Conservation (phyloP, 2,113 vertebrate genomes). For the Oncorhynchus mykiss region DNA sequence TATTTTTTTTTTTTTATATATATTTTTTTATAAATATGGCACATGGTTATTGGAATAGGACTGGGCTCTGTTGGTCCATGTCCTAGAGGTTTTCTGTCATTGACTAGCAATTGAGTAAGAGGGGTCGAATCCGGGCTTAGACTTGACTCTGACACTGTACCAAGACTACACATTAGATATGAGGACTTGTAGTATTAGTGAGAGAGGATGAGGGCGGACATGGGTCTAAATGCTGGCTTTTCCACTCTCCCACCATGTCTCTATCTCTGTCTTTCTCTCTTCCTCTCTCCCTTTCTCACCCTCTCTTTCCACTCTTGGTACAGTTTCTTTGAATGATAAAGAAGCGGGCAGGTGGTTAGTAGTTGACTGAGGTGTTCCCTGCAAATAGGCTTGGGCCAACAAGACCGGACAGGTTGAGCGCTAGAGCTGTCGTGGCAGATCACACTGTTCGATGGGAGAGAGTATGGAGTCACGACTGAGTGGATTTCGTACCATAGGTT, state of each 20-base stretch:
- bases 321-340: constrained; percentile 28
- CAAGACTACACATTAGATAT: no score
- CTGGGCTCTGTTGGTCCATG: no score
- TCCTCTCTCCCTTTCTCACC: neutral
- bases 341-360: constrained; percentile 53
- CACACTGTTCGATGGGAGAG: neutral
- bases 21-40: no score
- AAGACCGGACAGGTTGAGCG: constrained; percentile 57
- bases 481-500: constrained; percentile 25
- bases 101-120: no score
- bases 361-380: constrained; percentile 57
- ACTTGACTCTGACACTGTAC: no score
- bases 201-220: neutral
- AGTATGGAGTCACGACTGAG: constrained; percentile 23
- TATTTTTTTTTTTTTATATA: no score
- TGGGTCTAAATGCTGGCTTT: neutral
- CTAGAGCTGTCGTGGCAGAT: constrained; percentile 28
- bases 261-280: constrained; percentile 2
- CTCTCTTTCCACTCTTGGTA: neutral
- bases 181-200: neutral
- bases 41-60: no score
- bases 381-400: constrained; percentile 43
- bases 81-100: no score
- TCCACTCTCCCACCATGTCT: neutral
- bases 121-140: no score